These are phyloP conservation scores for Silurus lanzhouensis DNA, from an alignment of 2,797 vertebrate species.

Conservation along the genomic window DNA sequence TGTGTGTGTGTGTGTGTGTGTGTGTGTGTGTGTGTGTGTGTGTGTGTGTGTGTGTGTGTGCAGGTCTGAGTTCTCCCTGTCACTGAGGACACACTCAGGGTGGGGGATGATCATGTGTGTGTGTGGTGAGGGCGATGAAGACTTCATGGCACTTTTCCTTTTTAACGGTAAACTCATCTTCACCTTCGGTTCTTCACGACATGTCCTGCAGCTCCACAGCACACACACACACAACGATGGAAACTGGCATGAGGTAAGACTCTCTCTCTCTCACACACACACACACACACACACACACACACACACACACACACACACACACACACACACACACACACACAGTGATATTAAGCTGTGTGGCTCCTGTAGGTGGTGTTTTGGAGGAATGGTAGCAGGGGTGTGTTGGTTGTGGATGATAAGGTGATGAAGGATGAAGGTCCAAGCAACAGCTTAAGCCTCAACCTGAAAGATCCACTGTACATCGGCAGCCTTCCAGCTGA, in stretches of 20 bases:
- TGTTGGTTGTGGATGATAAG: conserved; percentile 85
- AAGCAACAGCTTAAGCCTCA: conserved; percentile 68
- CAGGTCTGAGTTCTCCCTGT: conserved; percentile 90
- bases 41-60: conserved; percentile 32
- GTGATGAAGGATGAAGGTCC: conserved; percentile 77
- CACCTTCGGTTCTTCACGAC: conserved; percentile 82
- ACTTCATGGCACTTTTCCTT: conserved; percentile 88
- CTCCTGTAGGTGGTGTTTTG: conserved; percentile 81
- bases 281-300: background rate
- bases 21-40: conserved; percentile 33
- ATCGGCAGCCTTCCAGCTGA: conserved; percentile 88
- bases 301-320: background rate
- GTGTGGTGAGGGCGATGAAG: conserved; percentile 81
- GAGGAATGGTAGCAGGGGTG: conserved; percentile 79
- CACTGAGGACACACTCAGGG: conserved; percentile 85
- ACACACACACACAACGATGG: conserved; percentile 87
- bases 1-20: no score
- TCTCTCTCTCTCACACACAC: background rate
- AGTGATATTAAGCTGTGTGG: background rate
- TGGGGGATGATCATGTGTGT: conserved; percentile 90
- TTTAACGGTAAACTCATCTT: conserved; percentile 85
- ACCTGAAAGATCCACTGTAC: conserved; percentile 81
- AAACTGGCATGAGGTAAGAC: conserved; percentile 89
- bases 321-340: background rate
- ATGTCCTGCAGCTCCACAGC: conserved; percentile 84